A percentile compares a stretch with the other conserved stretches of the same genome.
phyloP scores from a whole-genome alignment of 2,797 vertebrate genomes.

The Trichosurus vulpecula region DNA sequence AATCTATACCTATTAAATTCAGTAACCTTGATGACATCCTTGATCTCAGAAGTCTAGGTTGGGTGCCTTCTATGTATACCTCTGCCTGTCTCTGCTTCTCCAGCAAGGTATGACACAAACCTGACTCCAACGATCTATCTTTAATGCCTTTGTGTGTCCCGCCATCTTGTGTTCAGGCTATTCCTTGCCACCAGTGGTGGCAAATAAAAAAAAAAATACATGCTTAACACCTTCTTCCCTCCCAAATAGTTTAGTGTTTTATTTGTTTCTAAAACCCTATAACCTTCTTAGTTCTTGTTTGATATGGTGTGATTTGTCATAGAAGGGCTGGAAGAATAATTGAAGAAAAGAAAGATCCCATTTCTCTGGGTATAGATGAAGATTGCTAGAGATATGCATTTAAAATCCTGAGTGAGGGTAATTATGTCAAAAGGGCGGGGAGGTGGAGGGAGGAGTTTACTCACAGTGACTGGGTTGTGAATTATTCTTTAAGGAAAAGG shows the following conservation, averaged over 20 bases:
- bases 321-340: background rate
- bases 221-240: background rate
- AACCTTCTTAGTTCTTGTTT: background rate
- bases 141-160: background rate
- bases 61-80: background rate
- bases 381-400: background rate
- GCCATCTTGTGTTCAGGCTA: background rate
- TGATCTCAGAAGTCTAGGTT: background rate
- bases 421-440: background rate
- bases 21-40: rapidly evolving
- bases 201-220: background rate
- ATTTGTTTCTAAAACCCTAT: background rate
- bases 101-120: background rate
- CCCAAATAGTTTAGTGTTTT: background rate
- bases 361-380: background rate
- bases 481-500: background rate
- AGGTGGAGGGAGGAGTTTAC: background rate
- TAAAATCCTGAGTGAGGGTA: background rate
- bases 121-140: background rate
- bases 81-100: background rate
- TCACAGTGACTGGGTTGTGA: background rate
- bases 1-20: background rate
- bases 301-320: background rate
- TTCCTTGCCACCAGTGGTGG: background rate
- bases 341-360: background rate